phyloP scores from a whole-genome alignment of 2,888 invertebrate genomes.

The Phorcus lineatus region DNA sequence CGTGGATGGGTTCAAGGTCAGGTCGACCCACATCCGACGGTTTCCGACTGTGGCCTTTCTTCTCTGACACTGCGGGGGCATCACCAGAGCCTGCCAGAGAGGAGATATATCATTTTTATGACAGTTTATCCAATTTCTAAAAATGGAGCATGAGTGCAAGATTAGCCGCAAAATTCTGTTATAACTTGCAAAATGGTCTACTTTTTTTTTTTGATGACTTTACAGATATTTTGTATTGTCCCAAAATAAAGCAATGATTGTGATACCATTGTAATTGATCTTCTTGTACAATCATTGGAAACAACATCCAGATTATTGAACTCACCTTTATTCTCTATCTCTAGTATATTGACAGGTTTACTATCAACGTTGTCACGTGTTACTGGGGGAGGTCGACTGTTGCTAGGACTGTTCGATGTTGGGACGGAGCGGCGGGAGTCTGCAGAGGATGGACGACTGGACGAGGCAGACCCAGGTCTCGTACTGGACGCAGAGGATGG shows the following conservation, averaged over 20 bases:
- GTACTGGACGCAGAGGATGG: conserved; percentile 16
- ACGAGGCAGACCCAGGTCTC: conserved; percentile 14
- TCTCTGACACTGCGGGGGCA: conserved; percentile 25
- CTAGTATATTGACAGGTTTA: neutral
- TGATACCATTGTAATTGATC: too few species aligned
- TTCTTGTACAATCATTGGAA: too few species aligned
- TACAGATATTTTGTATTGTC: too few species aligned
- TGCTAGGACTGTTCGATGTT: conserved; percentile 2
- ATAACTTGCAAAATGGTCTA: too few species aligned
- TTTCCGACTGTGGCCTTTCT: conserved; percentile 39
- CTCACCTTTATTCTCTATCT: neutral
- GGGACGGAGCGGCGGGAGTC: conserved; percentile 38
- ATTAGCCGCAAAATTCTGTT: too few species aligned
- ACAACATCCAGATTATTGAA: too few species aligned
- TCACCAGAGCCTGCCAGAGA: conserved; percentile 10
- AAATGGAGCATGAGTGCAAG: too few species aligned
- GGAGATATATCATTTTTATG: too few species aligned
- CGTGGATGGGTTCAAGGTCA: conserved; percentile 54
- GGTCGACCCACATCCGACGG: conserved; percentile 46
- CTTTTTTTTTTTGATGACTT: too few species aligned
- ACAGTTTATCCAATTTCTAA: too few species aligned
- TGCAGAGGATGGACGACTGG: conserved; percentile 31
- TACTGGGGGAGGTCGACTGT: neutral
- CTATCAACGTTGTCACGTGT: neutral
- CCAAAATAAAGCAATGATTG: too few species aligned